Evolutionary conservation across 2,888 invertebrate species (phyloP).

Genomic region (Acanthosoma haemorrhoidale): DNA sequence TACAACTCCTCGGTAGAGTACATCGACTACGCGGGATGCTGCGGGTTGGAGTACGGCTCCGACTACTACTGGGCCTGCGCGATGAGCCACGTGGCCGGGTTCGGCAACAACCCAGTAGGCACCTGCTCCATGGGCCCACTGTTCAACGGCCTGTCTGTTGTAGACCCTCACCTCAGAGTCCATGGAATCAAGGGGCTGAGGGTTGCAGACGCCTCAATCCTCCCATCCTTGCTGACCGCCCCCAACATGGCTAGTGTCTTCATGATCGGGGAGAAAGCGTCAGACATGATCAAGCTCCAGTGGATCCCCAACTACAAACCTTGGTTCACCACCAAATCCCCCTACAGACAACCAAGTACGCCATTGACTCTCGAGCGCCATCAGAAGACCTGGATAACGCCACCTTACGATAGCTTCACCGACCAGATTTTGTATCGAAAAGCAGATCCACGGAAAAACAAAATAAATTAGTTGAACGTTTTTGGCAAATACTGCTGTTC

Average conservation of each 20-base stretch:
- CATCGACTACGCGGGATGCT: constrained; percentile 39
- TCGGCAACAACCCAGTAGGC: constrained; percentile 42
- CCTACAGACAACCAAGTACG: background rate
- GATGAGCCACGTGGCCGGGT: constrained; percentile 39
- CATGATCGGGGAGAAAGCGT: constrained; percentile 43
- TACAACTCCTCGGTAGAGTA: constrained; percentile 38
- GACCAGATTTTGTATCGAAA: too few species aligned
- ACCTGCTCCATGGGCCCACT: constrained; percentile 45
- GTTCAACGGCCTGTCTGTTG: constrained; percentile 44
- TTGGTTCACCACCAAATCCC: background rate
- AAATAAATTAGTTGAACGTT: too few species aligned
- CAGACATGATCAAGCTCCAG: constrained; percentile 38
- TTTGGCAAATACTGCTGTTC: too few species aligned
- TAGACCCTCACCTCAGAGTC: constrained; percentile 44
- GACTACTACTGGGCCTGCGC: constrained; percentile 43
- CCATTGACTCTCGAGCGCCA: background rate
- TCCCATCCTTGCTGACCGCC: constrained; percentile 46
- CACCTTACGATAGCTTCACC: too few species aligned
- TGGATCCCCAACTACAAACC: constrained; percentile 29
- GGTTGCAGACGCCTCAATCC: constrained; percentile 47
- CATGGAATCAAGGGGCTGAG: constrained; percentile 45
- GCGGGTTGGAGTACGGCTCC: constrained; percentile 34
- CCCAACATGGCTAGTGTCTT: constrained; percentile 43
- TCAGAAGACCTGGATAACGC: background rate
- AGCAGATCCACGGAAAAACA: too few species aligned